Percentiles rank a stretch among this genome's conserved stretches.
phyloP scores from a whole-genome alignment of 2,113 vertebrate genomes.

The Dermatemys mawii region DNA sequence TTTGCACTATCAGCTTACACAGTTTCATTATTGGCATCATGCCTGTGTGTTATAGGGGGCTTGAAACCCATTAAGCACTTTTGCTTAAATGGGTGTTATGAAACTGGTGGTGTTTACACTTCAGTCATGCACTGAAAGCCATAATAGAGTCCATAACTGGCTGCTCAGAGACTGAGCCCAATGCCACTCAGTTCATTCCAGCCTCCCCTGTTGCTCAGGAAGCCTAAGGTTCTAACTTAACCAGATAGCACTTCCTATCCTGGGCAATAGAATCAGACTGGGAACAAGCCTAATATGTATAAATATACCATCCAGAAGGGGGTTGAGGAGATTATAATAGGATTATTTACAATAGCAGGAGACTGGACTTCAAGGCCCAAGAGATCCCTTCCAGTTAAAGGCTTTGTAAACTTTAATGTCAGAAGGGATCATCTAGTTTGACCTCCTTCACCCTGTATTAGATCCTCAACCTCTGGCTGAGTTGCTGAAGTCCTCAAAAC shows the following conservation, averaged over 20 bases:
- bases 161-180: neutral
- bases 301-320: neutral
- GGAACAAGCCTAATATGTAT: too few species aligned
- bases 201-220: neutral
- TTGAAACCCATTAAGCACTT: neutral
- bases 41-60: neutral
- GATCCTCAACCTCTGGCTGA: too few species aligned
- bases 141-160: conserved; percentile 1
- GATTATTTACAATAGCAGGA: neutral
- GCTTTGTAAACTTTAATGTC: too few species aligned
- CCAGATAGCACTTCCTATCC: neutral
- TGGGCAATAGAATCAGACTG: neutral
- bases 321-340: neutral
- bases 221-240: neutral
- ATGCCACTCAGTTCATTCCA: neutral
- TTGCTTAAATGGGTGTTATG: neutral
- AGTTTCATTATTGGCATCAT: neutral
- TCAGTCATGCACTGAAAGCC: conserved; percentile 2
- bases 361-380: neutral
- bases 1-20: neutral
- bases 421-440: too few species aligned
- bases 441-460: too few species aligned
- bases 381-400: neutral
- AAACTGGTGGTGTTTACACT: conserved; percentile 13
- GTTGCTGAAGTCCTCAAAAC: too few species aligned